Conservation (phyloP, 35 echinoderm and acorn worm genomes). For the Heliocidaris erythrogramma region DNA sequence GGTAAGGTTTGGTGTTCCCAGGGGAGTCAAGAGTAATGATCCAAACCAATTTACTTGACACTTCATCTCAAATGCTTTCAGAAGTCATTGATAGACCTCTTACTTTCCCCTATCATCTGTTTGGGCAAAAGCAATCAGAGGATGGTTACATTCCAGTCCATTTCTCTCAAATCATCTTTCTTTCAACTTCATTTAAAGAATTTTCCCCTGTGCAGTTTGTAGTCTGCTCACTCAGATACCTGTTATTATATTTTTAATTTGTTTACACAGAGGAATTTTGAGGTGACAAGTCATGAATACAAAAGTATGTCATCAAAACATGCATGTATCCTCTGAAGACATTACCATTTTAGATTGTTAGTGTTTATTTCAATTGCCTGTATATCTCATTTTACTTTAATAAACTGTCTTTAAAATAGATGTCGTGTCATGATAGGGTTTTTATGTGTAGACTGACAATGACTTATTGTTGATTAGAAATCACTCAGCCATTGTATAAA, state of each 20-base stretch:
- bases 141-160: background rate
- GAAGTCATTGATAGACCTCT: background rate
- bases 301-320: background rate
- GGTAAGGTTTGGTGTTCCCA: background rate
- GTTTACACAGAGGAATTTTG: background rate
- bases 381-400: background rate
- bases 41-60: constrained; percentile 10
- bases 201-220: background rate
- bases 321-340: background rate
- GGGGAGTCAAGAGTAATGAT: background rate
- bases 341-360: background rate
- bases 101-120: background rate
- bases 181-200: background rate
- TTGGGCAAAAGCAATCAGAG: background rate
- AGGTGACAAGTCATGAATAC: background rate
- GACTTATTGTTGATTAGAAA: background rate
- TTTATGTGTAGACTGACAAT: background rate
- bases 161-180: background rate
- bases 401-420: background rate
- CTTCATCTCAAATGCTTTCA: background rate
- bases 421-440: background rate
- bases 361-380: too few relatives aligned
- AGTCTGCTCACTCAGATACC: background rate
- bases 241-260: background rate
- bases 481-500: background rate